Evolutionary conservation across 2,113 vertebrate genomes (phyloP).

Genomic region (Forbesichthys papilliferus): DNA sequence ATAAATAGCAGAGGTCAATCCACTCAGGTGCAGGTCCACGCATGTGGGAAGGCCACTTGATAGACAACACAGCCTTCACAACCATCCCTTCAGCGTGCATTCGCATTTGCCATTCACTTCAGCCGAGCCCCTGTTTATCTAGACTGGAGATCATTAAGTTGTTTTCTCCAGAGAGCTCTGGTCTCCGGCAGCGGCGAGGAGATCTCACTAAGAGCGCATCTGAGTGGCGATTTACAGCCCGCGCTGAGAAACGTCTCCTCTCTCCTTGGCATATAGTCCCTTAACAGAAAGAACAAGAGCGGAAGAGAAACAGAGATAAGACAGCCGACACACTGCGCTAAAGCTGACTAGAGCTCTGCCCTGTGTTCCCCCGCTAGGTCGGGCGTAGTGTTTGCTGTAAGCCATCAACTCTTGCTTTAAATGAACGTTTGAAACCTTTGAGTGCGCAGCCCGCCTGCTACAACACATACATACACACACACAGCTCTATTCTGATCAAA

Average conservation of each 20-base stretch:
- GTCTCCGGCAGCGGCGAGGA: slow-evolving; percentile 34
- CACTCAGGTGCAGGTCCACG: slow-evolving; percentile 50
- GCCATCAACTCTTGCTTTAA: too few relatives aligned
- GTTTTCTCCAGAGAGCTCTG: slow-evolving; percentile 47
- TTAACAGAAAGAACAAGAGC: background rate
- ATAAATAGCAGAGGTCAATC: slow-evolving; percentile 68
- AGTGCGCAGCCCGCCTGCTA: too few relatives aligned
- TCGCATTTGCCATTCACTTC: slow-evolving; percentile 33
- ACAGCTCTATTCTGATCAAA: too few relatives aligned
- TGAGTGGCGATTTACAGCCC: slow-evolving; percentile 46
- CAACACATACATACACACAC: too few relatives aligned
- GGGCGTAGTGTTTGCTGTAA: too few relatives aligned
- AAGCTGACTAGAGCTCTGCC: too few relatives aligned
- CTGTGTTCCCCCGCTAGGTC: too few relatives aligned
- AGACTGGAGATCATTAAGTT: slow-evolving; percentile 54
- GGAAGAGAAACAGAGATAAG: slow-evolving; percentile 17
- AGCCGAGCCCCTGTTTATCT: slow-evolving; percentile 32
- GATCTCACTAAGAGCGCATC: slow-evolving; percentile 48
- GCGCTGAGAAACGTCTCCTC: slow-evolving; percentile 46
- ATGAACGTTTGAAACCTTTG: too few relatives aligned
- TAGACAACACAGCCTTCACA: slow-evolving; percentile 40
- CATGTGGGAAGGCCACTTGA: slow-evolving; percentile 40
- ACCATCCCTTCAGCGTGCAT: slow-evolving; percentile 41
- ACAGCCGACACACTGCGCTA: too few relatives aligned
- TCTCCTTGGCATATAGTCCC: slow-evolving; percentile 20